Percentiles rank a stretch among this genome's conserved stretches.
These are phyloP conservation scores for Baccha elongata DNA, from an alignment of 2,888 invertebrate species.

Conservation along the genomic window DNA sequence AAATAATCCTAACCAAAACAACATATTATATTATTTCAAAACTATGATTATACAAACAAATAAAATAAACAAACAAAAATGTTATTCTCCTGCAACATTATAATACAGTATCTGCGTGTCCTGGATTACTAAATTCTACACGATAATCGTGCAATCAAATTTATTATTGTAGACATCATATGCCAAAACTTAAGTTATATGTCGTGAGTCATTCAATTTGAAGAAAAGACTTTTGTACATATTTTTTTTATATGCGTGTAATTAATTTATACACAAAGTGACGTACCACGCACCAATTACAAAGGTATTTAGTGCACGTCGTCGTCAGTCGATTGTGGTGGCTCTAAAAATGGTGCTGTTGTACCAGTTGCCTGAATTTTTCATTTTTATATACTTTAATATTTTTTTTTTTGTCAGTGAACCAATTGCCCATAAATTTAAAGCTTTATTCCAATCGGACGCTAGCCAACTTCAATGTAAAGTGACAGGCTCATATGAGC, in stretches of 20 bases:
- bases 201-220: slow-evolving; percentile 44
- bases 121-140: not conserved
- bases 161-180: slow-evolving; percentile 12
- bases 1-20: not conserved
- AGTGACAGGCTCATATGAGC: slow-evolving; percentile 43
- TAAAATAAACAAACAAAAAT: not conserved
- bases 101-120: not conserved
- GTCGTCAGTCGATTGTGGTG: not conserved
- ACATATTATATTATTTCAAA: not conserved
- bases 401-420: slow-evolving; percentile 39
- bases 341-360: slow-evolving; percentile 19
- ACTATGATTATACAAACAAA: not conserved
- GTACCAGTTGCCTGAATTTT: slow-evolving; percentile 53
- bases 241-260: not conserved
- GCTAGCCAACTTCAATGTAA: slow-evolving; percentile 32
- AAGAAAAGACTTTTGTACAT: not conserved
- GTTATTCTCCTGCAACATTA: not conserved
- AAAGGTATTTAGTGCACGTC: slow-evolving; percentile 29
- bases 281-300: slow-evolving; percentile 49
- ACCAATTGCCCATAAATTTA: slow-evolving; percentile 50
- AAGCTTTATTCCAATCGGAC: slow-evolving; percentile 31
- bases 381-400: slow-evolving; percentile 8
- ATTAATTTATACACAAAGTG: slow-evolving; percentile 32
- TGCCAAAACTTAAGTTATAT: slow-evolving; percentile 2
- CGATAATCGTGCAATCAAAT: slow-evolving; percentile 15